phyloP scores from a whole-genome alignment of 2,888 invertebrate species.

The Polydrusus cervinus region DNA sequence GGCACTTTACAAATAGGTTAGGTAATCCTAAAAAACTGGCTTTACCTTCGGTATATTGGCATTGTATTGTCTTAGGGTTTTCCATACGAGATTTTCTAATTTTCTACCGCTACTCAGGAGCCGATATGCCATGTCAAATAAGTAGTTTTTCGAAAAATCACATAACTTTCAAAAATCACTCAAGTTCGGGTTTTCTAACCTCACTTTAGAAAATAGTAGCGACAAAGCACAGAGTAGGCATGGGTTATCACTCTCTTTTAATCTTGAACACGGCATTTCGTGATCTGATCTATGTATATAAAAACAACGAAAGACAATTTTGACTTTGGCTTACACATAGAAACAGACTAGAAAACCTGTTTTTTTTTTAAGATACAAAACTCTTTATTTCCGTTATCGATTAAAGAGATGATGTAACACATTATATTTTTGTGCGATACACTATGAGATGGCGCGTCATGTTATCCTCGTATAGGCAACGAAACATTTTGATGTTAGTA shows the following conservation, averaged over 20 bases:
- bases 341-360: no score
- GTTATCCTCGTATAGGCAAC: neutral
- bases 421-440: no score
- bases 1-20: slow-evolving; percentile 21
- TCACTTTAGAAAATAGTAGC: slow-evolving; percentile 29
- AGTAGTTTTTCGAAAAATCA: slow-evolving; percentile 54
- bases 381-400: no score
- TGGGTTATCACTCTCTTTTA: no score
- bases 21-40: slow-evolving; percentile 41
- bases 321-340: no score
- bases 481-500: neutral
- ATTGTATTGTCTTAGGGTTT: slow-evolving; percentile 66
- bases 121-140: slow-evolving; percentile 76
- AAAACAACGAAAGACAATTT: no score
- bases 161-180: slow-evolving; percentile 55
- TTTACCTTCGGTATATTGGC: slow-evolving; percentile 65
- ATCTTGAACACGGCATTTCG: no score
- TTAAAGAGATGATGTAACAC: no score
- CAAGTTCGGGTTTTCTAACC: slow-evolving; percentile 33
- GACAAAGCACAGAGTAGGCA: neutral
- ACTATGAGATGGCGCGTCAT: no score
- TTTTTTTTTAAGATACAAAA: no score
- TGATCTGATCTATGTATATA: no score
- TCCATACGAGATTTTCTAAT: slow-evolving; percentile 72
- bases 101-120: slow-evolving; percentile 75